Percentiles rank a stretch among this genome's conserved stretches.
Conservation (phyloP, 2,888 invertebrate species). For the Campopleginae sp. region DNA sequence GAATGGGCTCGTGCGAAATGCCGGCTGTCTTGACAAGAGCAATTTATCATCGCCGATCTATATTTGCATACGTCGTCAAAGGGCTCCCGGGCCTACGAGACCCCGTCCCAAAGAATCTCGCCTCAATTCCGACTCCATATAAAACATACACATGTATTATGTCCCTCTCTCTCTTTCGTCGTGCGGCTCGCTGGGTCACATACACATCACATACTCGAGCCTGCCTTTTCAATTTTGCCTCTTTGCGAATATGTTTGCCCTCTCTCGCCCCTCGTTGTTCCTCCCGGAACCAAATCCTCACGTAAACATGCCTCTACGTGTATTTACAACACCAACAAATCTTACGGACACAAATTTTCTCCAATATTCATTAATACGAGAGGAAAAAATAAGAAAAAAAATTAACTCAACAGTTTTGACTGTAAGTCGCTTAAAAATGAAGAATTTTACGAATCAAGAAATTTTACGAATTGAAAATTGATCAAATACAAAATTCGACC, state of each 20-base stretch:
- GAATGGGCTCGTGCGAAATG: constrained; percentile 83
- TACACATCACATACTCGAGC: constrained; percentile 84
- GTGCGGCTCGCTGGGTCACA: constrained; percentile 77
- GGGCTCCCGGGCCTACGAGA: constrained; percentile 72
- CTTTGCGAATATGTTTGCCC: constrained; percentile 82
- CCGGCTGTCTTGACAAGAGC: constrained; percentile 83
- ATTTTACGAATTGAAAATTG: too few relatives aligned
- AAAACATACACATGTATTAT: background rate
- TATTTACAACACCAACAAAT: background rate
- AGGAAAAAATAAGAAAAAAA: background rate
- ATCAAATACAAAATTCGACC: too few relatives aligned
- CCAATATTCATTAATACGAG: constrained; percentile 42
- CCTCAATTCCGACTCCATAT: constrained; percentile 41
- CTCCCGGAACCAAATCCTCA: constrained; percentile 30
- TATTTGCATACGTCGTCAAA: constrained; percentile 84
- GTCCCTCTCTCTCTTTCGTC: constrained; percentile 71
- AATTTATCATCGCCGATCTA: constrained; percentile 84
- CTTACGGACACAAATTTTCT: constrained; percentile 57
- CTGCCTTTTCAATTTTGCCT: constrained; percentile 84
- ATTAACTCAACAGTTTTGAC: too few relatives aligned
- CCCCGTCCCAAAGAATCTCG: constrained; percentile 46
- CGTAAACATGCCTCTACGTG: background rate
- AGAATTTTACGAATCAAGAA: too few relatives aligned
- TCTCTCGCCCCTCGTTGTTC: constrained; percentile 59
- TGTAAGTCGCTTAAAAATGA: too few relatives aligned